Conservation (phyloP, 2,113 vertebrate species). For the Gadus chalcogrammus region DNA sequence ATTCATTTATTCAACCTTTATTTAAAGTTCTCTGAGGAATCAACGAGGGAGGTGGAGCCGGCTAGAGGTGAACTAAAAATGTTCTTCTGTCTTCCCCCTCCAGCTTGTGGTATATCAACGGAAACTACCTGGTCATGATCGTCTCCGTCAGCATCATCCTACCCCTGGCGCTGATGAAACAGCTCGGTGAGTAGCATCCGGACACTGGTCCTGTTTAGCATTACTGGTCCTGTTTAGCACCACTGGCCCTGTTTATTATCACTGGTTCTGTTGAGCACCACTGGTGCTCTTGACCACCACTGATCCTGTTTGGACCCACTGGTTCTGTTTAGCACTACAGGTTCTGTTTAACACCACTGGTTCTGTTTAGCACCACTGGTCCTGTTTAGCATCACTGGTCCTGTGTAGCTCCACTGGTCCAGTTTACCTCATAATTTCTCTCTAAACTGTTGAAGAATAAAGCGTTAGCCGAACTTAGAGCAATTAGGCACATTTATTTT, state of each 20-base stretch:
- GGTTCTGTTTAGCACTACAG: no score
- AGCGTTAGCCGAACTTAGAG: no score
- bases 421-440: no score
- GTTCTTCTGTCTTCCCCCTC: constrained; percentile 27
- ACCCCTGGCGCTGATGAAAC: constrained; percentile 94
- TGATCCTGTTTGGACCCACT: no score
- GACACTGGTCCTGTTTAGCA: neutral
- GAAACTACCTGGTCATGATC: constrained; percentile 95
- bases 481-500: no score
- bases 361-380: neutral
- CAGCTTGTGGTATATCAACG: constrained; percentile 95
- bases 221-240: neutral
- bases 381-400: no score
- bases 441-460: no score
- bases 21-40: no score
- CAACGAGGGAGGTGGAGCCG: neutral
- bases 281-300: no score
- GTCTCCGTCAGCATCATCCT: constrained; percentile 84
- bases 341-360: no score
- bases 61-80: constrained; percentile 37
- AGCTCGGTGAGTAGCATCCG: constrained; percentile 82
- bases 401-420: no score
- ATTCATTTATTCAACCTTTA: no score
- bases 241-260: neutral
- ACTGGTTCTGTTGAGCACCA: neutral